Base-by-base conservation (phyloP, 1,140 invertebrate species). In the Mya arenaria region DNA sequence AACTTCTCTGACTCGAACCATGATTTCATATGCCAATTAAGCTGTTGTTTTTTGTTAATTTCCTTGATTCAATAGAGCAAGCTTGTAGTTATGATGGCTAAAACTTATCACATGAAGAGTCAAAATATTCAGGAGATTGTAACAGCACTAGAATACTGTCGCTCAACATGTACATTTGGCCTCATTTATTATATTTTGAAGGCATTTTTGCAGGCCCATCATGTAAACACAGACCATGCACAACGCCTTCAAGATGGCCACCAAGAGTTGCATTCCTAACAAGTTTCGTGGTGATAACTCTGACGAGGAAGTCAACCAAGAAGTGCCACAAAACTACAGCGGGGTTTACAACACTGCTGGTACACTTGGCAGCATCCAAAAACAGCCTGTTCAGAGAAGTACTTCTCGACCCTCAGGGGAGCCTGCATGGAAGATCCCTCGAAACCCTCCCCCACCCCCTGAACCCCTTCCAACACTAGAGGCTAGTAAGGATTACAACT, bases 401-500 rank as follows among this genome's bases (percentile, higher is more conserved):
- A n/a, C n/a, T n/a, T 52, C 48, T 8, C 36, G 75, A 58, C 52
- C 32, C 3, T 1, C 44, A 30, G 75, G 39, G 15, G 86, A 87
- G 58, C 84, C 82, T 0, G 84, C 83, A 30, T 83, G 82, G 84
- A 81, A 82, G 39, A 74, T 84, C 28, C 65, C 82, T 0, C 68
- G 86, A 39, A 84, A 68, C 32, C 74, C 85, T 0, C 80, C 82
- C 23, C 66, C 86, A 15, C 66, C 71, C n/a, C 62, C 71, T 4
- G 62, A 44, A 23, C 37, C 82, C 8, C 68, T 90, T 34, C 89
- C 89, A 4, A 87, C 87, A 55, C 84, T 90, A 0, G 89, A 92
- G 37, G 84, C 86, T 0, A 97, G 97, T 3, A 94, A 96, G 66
- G 97, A 98, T 91, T 96, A 96, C 55, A 92, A 92, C 86, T 92